Percentiles rank a stretch among this genome's conserved stretches.
These are phyloP conservation scores for Rhopalosiphum maidis DNA, from an alignment of 1,140 invertebrate genomes.

Conservation along the genomic window DNA sequence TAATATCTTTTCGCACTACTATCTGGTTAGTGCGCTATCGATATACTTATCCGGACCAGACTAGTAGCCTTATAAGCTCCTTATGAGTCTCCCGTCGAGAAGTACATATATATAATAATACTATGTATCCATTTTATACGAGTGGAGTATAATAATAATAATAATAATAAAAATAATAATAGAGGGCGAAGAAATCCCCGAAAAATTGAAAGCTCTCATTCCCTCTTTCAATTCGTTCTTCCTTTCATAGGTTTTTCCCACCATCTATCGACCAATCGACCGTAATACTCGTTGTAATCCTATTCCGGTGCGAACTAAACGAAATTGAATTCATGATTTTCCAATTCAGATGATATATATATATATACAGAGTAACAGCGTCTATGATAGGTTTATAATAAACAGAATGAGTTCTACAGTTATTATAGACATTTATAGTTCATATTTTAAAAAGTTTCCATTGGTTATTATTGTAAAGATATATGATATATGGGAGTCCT, in stretches of 20 bases:
- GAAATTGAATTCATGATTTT: constrained; percentile 53
- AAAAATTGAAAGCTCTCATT: constrained; percentile 52
- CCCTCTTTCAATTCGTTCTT: constrained; percentile 15
- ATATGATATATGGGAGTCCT: background rate
- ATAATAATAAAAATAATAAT: constrained; percentile 42
- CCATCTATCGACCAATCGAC: constrained; percentile 37
- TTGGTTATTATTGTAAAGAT: background rate
- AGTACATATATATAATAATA: constrained; percentile 36
- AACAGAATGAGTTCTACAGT: background rate
- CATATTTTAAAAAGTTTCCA: background rate
- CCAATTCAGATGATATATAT: constrained; percentile 20
- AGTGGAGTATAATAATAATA: constrained; percentile 23
- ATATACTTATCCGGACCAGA: constrained; percentile 49
- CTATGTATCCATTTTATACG: constrained; percentile 24
- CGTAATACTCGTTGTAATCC: constrained; percentile 49
- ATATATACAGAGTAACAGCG: background rate
- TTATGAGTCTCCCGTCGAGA: constrained; percentile 52
- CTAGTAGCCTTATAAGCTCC: constrained; percentile 45
- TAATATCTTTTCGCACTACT: constrained; percentile 46
- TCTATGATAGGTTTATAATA: background rate
- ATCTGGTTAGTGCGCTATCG: constrained; percentile 16
- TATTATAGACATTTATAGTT: background rate
- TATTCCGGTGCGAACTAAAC: constrained; percentile 48
- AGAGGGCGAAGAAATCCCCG: constrained; percentile 52
- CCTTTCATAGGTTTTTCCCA: constrained; percentile 34